Conservation (phyloP, 2,113 vertebrate genomes). For the Beaufortia kweichowensis region DNA sequence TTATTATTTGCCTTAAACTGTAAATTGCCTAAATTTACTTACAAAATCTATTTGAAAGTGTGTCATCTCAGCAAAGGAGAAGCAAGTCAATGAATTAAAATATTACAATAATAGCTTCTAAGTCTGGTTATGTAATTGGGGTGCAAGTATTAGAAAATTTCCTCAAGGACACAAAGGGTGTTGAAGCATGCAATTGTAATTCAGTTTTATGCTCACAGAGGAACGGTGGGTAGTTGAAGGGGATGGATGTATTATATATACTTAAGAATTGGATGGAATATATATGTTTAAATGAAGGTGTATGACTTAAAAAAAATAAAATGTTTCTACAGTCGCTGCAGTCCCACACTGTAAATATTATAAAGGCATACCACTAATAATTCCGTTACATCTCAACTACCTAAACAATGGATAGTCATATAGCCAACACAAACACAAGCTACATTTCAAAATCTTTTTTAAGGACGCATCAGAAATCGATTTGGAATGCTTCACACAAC, state of each 20-base stretch:
- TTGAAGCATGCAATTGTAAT: conserved; percentile 37
- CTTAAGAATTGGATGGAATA: too few species aligned
- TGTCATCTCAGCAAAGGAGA: conserved; percentile 1
- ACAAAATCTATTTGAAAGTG: too few species aligned
- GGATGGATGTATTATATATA: not conserved
- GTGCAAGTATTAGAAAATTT: conserved; percentile 25
- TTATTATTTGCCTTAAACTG: conserved; percentile 2
- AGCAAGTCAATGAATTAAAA: conserved; percentile 19
- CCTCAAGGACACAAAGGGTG: conserved; percentile 30
- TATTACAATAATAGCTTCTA: conserved; percentile 28
- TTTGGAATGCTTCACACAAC: too few species aligned
- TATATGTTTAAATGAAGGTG: conserved; percentile 8
- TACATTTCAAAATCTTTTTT: too few species aligned
- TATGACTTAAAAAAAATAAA: conserved; percentile 2
- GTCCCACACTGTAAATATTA: not conserved
- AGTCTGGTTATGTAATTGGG: conserved; percentile 7
- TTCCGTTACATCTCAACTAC: too few species aligned
- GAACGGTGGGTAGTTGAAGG: not conserved
- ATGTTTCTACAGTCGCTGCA: not conserved
- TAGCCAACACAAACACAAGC: too few species aligned
- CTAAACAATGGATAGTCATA: too few species aligned
- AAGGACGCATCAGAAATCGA: too few species aligned
- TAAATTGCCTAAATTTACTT: too few species aligned
- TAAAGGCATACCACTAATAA: too few species aligned
- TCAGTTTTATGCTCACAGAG: conserved; percentile 8